Conservation (phyloP, 2,888 invertebrate genomes). For the Doris montereyensis region DNA sequence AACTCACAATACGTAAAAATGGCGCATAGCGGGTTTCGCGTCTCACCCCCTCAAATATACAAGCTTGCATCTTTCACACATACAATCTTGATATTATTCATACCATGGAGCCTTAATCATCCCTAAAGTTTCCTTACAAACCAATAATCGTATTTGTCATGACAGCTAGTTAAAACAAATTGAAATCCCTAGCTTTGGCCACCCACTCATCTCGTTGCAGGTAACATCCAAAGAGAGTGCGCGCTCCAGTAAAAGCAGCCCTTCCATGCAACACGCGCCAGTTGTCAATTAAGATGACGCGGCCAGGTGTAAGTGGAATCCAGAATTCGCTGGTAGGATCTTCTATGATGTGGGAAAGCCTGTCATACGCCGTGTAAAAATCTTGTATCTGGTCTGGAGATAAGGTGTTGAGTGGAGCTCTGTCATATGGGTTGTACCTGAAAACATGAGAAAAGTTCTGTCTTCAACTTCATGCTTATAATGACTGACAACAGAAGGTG, state of each 20-base stretch:
- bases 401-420: slow-evolving; percentile 78
- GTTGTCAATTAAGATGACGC: slow-evolving; percentile 83
- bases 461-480: too few relatives aligned
- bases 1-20: too few relatives aligned
- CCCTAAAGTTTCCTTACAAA: too few relatives aligned
- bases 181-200: slow-evolving; percentile 54
- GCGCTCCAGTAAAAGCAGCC: slow-evolving; percentile 79
- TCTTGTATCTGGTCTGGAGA: slow-evolving; percentile 75
- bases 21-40: too few relatives aligned
- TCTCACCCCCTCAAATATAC: too few relatives aligned
- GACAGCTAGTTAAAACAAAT: too few relatives aligned
- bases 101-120: too few relatives aligned
- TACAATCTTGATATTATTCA: too few relatives aligned
- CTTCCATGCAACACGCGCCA: slow-evolving; percentile 86
- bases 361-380: slow-evolving; percentile 76
- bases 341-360: slow-evolving; percentile 51
- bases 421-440: slow-evolving; percentile 82
- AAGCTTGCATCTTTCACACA: too few relatives aligned
- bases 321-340: slow-evolving; percentile 71
- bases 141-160: too few relatives aligned
- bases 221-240: slow-evolving; percentile 83
- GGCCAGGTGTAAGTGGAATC: slow-evolving; percentile 77
- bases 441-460: too few relatives aligned
- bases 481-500: too few relatives aligned
- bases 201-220: slow-evolving; percentile 78